phyloP scores from a whole-genome alignment of 2,888 invertebrate genomes.

The Embidobia sp. region DNA sequence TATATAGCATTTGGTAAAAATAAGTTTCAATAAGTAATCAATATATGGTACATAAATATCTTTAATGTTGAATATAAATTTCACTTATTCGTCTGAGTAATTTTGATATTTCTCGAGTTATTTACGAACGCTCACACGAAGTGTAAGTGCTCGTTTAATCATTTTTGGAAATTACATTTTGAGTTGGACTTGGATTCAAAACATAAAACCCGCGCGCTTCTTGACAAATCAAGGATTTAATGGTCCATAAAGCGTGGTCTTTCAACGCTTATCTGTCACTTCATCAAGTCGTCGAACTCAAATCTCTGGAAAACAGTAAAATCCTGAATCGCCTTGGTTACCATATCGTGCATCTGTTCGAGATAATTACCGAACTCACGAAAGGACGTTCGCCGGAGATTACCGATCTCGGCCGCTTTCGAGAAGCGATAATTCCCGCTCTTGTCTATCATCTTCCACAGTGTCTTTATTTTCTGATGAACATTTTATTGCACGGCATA shows the following conservation, averaged over 20 bases:
- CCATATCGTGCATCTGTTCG: conserved; percentile 65
- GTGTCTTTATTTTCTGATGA: conserved; percentile 55
- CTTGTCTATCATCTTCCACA: conserved; percentile 63
- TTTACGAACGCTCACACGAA: no score
- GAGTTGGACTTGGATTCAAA: no score
- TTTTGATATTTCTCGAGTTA: no score
- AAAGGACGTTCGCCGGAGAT: conserved; percentile 64
- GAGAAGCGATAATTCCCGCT: conserved; percentile 65
- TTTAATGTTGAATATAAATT: no score
- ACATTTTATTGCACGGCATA: conserved; percentile 51
- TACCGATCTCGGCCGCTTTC: conserved; percentile 54
- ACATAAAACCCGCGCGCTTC: neutral
- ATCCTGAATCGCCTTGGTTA: conserved; percentile 51
- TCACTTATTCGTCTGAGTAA: no score
- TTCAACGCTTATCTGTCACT: conserved; percentile 50
- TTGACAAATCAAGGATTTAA: conserved; percentile 68
- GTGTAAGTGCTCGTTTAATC: no score
- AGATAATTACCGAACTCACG: conserved; percentile 72
- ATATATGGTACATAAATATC: no score
- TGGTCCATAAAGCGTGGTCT: conserved; percentile 66
- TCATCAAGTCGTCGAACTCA: conserved; percentile 62
- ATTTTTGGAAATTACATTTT: no score
- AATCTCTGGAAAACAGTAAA: conserved; percentile 61
- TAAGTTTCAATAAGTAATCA: no score
- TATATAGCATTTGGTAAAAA: no score